phyloP scores from a whole-genome alignment of 2,888 invertebrate genomes.

The Corbicula japonica region DNA sequence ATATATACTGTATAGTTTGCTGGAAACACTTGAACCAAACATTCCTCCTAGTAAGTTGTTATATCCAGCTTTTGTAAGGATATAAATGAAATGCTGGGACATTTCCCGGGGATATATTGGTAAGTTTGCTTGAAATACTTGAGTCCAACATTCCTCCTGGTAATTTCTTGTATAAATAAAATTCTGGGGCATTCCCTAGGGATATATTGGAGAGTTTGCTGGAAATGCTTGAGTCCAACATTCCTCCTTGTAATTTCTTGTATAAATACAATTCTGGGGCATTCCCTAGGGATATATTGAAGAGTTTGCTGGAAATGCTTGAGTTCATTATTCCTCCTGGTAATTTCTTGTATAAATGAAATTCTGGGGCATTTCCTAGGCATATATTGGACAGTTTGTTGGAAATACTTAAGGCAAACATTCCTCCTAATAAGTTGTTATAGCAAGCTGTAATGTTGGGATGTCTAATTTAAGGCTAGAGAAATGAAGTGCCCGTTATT shows the following conservation, averaged over 20 bases:
- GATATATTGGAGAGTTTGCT: slow-evolving; percentile 93
- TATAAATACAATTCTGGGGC: slow-evolving; percentile 93
- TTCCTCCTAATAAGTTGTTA: slow-evolving; percentile 91
- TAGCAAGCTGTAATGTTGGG: too few relatives aligned
- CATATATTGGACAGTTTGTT: slow-evolving; percentile 93
- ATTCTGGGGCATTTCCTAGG: slow-evolving; percentile 93
- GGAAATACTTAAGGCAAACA: slow-evolving; percentile 94
- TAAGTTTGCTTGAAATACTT: slow-evolving; percentile 95
- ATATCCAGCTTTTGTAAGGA: slow-evolving; percentile 94
- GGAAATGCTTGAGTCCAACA: slow-evolving; percentile 94
- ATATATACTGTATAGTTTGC: too few relatives aligned
- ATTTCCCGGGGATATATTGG: slow-evolving; percentile 92
- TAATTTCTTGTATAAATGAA: slow-evolving; percentile 90
- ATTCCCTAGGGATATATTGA: slow-evolving; percentile 92
- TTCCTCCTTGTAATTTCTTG: slow-evolving; percentile 91
- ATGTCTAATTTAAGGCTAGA: too few relatives aligned
- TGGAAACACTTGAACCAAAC: too few relatives aligned
- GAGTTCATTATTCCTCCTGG: slow-evolving; percentile 92
- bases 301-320: slow-evolving; percentile 95
- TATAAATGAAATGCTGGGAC: slow-evolving; percentile 93
- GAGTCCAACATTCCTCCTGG: slow-evolving; percentile 92
- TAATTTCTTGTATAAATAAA: slow-evolving; percentile 90
- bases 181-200: slow-evolving; percentile 93
- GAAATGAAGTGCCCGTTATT: too few relatives aligned
- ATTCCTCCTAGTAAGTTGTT: too few relatives aligned